A percentile compares a stretch with the other conserved stretches of the same genome.
phyloP scores from a whole-genome alignment of 2,113 vertebrate species.

The Antechinus stuartii region DNA sequence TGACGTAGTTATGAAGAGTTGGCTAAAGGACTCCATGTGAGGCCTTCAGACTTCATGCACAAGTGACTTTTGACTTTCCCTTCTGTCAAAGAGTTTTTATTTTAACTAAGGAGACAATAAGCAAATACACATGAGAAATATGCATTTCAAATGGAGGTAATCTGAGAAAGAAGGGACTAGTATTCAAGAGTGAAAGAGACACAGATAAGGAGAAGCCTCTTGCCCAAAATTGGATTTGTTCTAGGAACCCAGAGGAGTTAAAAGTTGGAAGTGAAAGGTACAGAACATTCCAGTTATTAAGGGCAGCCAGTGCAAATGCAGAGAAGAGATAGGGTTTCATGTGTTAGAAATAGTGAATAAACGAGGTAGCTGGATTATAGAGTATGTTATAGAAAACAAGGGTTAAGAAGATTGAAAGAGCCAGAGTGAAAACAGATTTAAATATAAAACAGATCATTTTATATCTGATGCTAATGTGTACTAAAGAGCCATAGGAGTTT shows the following conservation, averaged over 20 bases:
- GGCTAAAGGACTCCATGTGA: not conserved
- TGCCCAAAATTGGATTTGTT: no score
- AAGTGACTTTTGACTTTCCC: not conserved
- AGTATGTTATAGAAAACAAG: not conserved
- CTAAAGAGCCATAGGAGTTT: not conserved
- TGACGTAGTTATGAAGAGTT: not conserved
- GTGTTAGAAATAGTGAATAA: not conserved
- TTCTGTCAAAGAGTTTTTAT: not conserved
- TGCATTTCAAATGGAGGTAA: not conserved
- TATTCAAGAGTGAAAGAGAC: not conserved
- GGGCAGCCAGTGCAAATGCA: not conserved
- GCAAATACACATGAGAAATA: not conserved
- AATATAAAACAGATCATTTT: not conserved
- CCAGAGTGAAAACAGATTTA: not conserved
- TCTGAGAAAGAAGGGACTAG: not conserved
- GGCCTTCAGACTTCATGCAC: not conserved
- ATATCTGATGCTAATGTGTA: not conserved
- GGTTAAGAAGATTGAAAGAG: not conserved
- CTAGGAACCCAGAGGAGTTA: no score
- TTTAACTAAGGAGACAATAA: not conserved
- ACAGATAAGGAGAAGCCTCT: no score
- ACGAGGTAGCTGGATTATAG: not conserved
- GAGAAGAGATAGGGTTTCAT: not conserved
- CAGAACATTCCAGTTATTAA: not conserved
- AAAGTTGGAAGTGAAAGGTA: no score